Evolutionary conservation across 2,888 invertebrate genomes (phyloP).

Genomic region (Zelleria hepariella): DNA sequence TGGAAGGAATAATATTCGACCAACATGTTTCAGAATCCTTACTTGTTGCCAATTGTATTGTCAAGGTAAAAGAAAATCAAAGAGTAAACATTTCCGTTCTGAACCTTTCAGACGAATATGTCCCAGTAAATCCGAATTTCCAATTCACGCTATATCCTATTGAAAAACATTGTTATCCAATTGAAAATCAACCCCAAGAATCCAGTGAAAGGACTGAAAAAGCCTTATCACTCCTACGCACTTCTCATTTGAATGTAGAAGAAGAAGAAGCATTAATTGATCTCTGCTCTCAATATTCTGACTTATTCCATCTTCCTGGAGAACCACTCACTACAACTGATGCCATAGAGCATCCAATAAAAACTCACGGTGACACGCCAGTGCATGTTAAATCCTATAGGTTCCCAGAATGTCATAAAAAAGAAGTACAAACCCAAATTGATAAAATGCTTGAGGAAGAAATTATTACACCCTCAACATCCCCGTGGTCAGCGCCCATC

Average conservation of each 20-base stretch:
- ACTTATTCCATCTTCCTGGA: not conserved
- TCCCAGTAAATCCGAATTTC: slow-evolving; percentile 9
- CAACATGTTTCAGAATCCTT: no score
- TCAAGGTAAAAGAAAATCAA: slow-evolving; percentile 13
- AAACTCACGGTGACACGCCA: slow-evolving; percentile 10
- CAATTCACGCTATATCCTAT: slow-evolving; percentile 2
- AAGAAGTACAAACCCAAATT: slow-evolving; percentile 15
- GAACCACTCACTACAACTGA: not conserved
- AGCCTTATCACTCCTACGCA: not conserved
- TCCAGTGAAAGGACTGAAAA: not conserved
- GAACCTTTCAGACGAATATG: slow-evolving; percentile 9
- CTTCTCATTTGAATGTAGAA: not conserved
- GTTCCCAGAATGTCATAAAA: slow-evolving; percentile 15
- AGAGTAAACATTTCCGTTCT: slow-evolving; percentile 14
- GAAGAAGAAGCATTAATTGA: not conserved
- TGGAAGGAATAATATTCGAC: slow-evolving; percentile 8
- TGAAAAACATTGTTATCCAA: not conserved
- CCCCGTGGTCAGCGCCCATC: no score
- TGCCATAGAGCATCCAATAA: not conserved
- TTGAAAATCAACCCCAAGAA: not conserved
- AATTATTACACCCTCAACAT: slow-evolving; percentile 13
- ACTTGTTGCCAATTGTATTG: slow-evolving; percentile 13
- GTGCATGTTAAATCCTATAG: slow-evolving; percentile 17
- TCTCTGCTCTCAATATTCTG: not conserved
- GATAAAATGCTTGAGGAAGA: slow-evolving; percentile 7